A percentile compares a stretch with the other conserved stretches of the same genome.
phyloP scores from a whole-genome alignment of 2,113 vertebrate species.

The Catharus bicknelli region DNA sequence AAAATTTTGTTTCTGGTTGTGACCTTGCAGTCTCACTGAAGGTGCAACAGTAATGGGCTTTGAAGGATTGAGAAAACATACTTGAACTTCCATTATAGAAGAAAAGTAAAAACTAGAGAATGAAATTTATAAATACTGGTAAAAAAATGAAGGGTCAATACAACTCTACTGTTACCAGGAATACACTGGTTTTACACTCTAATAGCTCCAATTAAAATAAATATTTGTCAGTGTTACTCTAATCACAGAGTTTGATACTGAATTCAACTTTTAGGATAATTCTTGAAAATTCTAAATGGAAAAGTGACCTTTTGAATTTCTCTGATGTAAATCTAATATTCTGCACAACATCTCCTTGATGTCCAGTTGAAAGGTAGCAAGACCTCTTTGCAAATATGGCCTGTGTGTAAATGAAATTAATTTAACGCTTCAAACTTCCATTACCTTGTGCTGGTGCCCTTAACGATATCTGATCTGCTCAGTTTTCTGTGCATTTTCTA shows the following conservation, averaged over 20 bases:
- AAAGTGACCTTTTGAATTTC: neutral
- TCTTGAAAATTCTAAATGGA: neutral
- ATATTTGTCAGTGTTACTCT: neutral
- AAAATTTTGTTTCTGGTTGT: neutral
- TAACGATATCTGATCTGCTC: neutral
- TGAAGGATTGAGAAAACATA: conserved; percentile 10
- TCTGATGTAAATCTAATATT: neutral
- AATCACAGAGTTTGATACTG: neutral
- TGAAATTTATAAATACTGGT: conserved; percentile 37
- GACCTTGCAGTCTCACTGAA: neutral
- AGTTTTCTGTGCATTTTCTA: neutral
- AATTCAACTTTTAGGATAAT: neutral
- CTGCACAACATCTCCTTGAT: neutral
- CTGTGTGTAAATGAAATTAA: neutral
- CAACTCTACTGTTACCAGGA: neutral
- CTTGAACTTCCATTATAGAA: conserved; percentile 5
- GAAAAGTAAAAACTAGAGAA: neutral
- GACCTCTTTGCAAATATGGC: neutral
- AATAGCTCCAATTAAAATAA: neutral
- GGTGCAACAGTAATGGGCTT: conserved; percentile 13
- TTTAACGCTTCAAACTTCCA: neutral
- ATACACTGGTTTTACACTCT: neutral
- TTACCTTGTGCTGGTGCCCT: neutral
- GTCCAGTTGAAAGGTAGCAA: neutral
- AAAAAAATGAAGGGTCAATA: neutral